Evolutionary conservation across 2,797 vertebrate species (phyloP).

Genomic region (Microcaecilia unicolor): DNA sequence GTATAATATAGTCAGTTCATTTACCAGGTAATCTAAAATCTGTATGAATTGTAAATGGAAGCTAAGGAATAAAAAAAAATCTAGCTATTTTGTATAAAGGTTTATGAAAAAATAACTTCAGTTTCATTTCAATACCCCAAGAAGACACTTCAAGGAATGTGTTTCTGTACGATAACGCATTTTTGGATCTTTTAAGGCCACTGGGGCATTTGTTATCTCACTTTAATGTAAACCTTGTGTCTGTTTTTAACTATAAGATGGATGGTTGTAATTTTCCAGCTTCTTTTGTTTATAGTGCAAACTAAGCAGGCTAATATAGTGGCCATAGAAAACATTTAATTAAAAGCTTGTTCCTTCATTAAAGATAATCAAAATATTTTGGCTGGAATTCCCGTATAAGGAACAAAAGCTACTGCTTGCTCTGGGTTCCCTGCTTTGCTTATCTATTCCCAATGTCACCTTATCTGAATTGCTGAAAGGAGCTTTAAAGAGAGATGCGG

Average conservation of each 20-base stretch:
- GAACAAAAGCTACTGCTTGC: constrained; percentile 5
- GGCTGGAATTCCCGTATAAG: not conserved
- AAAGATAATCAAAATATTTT: constrained; percentile 6
- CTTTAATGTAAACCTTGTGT: constrained; percentile 21
- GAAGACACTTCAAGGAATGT: constrained; percentile 7
- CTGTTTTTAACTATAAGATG: constrained; percentile 28
- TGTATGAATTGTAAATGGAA: not conserved
- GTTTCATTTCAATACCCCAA: constrained; percentile 18
- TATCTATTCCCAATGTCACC: no score
- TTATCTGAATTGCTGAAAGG: no score
- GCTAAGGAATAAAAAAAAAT: constrained; percentile 8
- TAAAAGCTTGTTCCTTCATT: constrained; percentile 28
- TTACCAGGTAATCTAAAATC: no score
- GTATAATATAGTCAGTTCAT: no score
- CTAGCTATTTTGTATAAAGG: not conserved
- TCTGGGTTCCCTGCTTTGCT: no score
- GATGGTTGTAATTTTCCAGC: constrained; percentile 15
- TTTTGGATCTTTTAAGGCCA: constrained; percentile 20
- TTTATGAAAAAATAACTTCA: constrained; percentile 20
- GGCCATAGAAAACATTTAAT: constrained; percentile 15
- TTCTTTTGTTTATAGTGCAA: constrained; percentile 19
- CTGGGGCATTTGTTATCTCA: constrained; percentile 16
- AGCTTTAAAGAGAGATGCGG: no score
- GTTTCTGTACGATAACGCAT: constrained; percentile 11
- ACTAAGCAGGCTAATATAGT: constrained; percentile 13